Evolutionary conservation across 1,140 invertebrate genomes (phyloP), one percentile per base, ranked within the genome.

Genomic region (Ladona fulva): DNA sequence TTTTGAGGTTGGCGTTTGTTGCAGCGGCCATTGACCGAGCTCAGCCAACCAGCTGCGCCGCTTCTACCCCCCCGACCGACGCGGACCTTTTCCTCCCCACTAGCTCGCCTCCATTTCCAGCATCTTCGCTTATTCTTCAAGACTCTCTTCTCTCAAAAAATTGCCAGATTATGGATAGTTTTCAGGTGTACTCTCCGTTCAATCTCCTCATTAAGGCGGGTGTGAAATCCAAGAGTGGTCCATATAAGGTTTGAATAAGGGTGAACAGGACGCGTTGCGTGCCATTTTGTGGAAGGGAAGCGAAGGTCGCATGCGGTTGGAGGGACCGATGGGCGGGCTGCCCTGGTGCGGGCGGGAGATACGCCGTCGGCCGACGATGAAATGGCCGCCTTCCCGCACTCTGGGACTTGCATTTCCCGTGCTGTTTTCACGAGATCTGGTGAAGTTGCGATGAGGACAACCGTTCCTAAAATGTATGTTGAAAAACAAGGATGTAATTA

Each of bases 211-310:
- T 66, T 22, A 12, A 66, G 12, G 52, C 14, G 52, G 52, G 3
- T 12, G 14, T 19, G 3, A 12, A 3, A 66, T 3, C n/a, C n/a
- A 12, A 3, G n/a, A 66, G n/a, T 12, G 52, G 52, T 66, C 52
- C 5, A 6, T 5, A 12, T 12, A 16, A 12, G 52, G 1, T 3
- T 22, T 3, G n/a, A 12, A 66, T 12, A 5, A 66, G 52, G 1
- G 52, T 22, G 12, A 19, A 6, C 14, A 3, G 5, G 52, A 19
- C 1, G 52, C 14, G n/a, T 5, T 3, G 52, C 52, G 52, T 66
- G 52, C 52, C 52, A 66, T 66, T 66, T 66, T 66, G 52, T 66
- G 52, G 52, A 66, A 66, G 52, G 52, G 52, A 66, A 66, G 52
- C 14, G 52, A 3, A 19, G n/a, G 52, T 66, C 52, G 52, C 1